Evolutionary conservation across 2,113 vertebrate species (phyloP).

Genomic region (Xiphophorus couchianus): DNA sequence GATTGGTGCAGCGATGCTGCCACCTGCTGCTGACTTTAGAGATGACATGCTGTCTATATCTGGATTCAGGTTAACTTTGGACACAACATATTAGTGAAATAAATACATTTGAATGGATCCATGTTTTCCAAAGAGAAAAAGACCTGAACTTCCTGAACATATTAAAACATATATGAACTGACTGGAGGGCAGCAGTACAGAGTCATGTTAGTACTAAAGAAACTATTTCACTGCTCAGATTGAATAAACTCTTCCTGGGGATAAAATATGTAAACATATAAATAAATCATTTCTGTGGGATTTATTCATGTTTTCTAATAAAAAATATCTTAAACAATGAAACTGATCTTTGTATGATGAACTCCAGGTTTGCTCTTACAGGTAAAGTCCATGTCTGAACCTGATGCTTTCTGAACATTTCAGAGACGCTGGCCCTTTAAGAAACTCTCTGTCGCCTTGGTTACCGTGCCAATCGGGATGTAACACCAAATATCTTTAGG

Average conservation of each 20-base stretch:
- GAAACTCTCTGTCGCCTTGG: constrained; percentile 30
- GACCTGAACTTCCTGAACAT: neutral
- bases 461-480: constrained; percentile 32
- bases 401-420: neutral
- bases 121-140: neutral
- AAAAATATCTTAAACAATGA: neutral
- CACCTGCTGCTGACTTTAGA: constrained; percentile 9
- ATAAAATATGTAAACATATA: too few relatives aligned
- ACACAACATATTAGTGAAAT: too few relatives aligned
- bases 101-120: neutral
- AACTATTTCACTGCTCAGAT: too few relatives aligned
- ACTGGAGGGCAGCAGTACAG: too few relatives aligned
- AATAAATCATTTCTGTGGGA: neutral
- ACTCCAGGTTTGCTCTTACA: neutral
- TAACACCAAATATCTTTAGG: neutral
- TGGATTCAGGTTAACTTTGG: too few relatives aligned
- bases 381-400: neutral
- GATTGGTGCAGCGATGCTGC: constrained; percentile 4
- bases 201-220: too few relatives aligned
- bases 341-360: neutral
- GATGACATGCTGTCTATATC: neutral
- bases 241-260: too few relatives aligned
- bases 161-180: neutral
- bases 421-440: constrained; percentile 54
- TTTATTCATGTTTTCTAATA: neutral